phyloP scores from a whole-genome alignment of 1,140 invertebrate species.

The Ceratina australensis region DNA sequence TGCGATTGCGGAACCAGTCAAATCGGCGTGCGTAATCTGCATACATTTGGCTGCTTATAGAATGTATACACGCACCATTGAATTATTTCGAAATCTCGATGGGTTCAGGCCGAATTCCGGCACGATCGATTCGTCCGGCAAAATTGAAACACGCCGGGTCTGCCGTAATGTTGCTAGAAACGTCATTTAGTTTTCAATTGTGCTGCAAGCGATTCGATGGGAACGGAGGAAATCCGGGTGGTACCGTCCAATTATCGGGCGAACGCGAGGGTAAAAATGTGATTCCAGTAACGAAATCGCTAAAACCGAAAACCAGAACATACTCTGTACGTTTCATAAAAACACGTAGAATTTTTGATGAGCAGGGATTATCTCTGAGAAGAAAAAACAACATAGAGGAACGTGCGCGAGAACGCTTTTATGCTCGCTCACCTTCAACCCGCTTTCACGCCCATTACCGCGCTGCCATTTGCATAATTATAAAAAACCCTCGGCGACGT shows the following conservation, averaged over 20 bases:
- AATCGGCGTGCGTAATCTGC: constrained; percentile 12
- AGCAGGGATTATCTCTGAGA: background rate
- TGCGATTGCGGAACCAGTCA: background rate
- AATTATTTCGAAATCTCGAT: constrained; percentile 44
- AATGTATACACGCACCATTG: background rate
- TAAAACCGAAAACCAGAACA: constrained; percentile 3
- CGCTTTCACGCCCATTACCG: constrained; percentile 14
- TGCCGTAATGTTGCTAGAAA: constrained; percentile 15
- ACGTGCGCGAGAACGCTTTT: background rate
- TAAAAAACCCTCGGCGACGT: constrained; percentile 17
- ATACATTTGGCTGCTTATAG: constrained; percentile 19
- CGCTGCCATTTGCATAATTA: constrained; percentile 26
- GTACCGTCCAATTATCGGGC: background rate
- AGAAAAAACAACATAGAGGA: background rate
- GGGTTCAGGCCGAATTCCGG: constrained; percentile 10
- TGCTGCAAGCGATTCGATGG: background rate
- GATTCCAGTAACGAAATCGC: background rate
- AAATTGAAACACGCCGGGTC: constrained; percentile 37
- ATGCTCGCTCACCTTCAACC: constrained; percentile 15
- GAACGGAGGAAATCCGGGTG: background rate
- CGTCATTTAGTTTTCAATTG: constrained; percentile 28
- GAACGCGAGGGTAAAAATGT: background rate
- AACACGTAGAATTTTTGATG: background rate
- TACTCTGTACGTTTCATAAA: background rate
- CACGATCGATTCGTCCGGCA: constrained; percentile 32